Percentiles rank a stretch among this genome's conserved stretches.
Conservation (phyloP, 2,797 vertebrate genomes). For the Hirundo rustica region DNA sequence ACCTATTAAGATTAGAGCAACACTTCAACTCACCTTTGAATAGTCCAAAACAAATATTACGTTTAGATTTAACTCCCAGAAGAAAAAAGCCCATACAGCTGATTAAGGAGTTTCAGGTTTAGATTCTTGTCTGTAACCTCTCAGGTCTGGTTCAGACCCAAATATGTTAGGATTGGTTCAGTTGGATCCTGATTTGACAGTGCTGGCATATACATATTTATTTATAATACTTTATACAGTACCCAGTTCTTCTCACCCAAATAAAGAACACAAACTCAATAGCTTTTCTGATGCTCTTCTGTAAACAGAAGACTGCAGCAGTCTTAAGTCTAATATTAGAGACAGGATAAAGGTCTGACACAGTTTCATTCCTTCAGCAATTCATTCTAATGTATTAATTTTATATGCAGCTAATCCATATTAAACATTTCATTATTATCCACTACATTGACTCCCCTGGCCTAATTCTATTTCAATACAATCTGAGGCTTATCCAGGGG, state of each 20-base stretch:
- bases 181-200: neutral
- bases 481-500: constrained; percentile 15
- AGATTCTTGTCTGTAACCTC: neutral
- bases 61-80: neutral
- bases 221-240: neutral
- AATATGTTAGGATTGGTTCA: neutral
- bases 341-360: constrained; percentile 15
- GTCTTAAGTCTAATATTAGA: neutral
- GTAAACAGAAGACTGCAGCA: neutral
- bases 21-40: neutral
- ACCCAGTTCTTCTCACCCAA: neutral
- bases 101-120: neutral
- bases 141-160: neutral
- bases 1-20: neutral
- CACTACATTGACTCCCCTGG: constrained; percentile 27
- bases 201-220: neutral
- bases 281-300: constrained; percentile 5
- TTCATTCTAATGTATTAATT: constrained; percentile 51
- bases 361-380: constrained; percentile 34
- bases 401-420: constrained; percentile 48
- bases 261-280: neutral
- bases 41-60: neutral
- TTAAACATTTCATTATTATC: constrained; percentile 57
- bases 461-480: constrained; percentile 46
- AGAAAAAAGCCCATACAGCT: neutral